A percentile compares a stretch with the other conserved stretches of the same genome.
These are phyloP conservation scores for Microcebus lehilahytsara DNA, from an alignment of 2,113 vertebrate genomes.

Conservation along the genomic window DNA sequence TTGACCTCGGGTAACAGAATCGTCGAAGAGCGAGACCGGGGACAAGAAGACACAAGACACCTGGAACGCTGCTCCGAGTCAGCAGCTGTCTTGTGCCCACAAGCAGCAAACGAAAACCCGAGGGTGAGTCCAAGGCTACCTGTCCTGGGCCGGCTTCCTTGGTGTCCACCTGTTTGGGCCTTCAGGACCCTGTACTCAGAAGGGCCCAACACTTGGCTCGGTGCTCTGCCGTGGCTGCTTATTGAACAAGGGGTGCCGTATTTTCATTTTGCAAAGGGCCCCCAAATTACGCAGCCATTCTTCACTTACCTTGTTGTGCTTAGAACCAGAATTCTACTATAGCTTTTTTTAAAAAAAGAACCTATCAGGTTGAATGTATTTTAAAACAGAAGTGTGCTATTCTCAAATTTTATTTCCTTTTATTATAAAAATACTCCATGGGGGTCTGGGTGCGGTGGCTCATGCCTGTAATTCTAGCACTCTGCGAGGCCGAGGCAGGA, in stretches of 20 bases:
- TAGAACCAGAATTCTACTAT: not conserved
- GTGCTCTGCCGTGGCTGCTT: not conserved
- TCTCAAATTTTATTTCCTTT: not conserved
- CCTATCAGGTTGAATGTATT: not conserved
- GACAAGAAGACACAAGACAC: not conserved
- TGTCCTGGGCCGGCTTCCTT: fast-evolving
- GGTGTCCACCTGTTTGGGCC: fast-evolving
- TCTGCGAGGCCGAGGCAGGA: too few species aligned
- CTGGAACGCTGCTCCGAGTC: fast-evolving
- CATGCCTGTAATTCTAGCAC: too few species aligned
- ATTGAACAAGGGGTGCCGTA: fast-evolving
- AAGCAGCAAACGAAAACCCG: fast-evolving
- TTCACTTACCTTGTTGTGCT: not conserved
- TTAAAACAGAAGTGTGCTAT: not conserved
- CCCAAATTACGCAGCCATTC: not conserved
- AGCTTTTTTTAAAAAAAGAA: not conserved
- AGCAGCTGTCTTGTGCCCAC: fast-evolving
- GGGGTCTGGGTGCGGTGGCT: too few species aligned
- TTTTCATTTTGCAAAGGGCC: not conserved
- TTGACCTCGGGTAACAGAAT: not conserved
- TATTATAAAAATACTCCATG: not conserved
- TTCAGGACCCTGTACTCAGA: not conserved
- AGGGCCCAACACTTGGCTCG: not conserved
- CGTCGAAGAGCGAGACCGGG: not conserved
- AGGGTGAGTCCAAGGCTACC: not conserved